Evolutionary conservation across 2,113 vertebrate genomes (phyloP).

Genomic region (Elanus axillaris): DNA sequence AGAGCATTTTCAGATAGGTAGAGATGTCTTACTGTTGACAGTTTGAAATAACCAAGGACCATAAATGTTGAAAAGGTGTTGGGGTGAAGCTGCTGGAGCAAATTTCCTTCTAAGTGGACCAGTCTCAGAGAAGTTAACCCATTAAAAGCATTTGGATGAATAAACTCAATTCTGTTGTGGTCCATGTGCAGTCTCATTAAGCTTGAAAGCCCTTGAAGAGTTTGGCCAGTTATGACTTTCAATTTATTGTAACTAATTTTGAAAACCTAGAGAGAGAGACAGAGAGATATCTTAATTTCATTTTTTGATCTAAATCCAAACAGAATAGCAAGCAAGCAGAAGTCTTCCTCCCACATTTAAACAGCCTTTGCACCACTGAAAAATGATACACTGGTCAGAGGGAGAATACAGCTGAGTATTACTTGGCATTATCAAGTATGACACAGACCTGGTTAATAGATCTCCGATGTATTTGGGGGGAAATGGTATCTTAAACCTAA

Average conservation of each 20-base stretch:
- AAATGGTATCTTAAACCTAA: neutral
- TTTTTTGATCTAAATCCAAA: neutral
- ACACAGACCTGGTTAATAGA: neutral
- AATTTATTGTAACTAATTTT: constrained; percentile 95
- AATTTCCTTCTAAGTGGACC: constrained; percentile 89
- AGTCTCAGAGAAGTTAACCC: constrained; percentile 84
- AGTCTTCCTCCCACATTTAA: neutral
- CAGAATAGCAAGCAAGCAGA: neutral
- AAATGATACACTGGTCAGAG: neutral
- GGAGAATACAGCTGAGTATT: neutral
- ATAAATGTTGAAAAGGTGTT: constrained; percentile 83
- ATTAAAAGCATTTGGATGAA: constrained; percentile 86
- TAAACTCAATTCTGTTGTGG: constrained; percentile 87
- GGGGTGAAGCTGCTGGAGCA: constrained; percentile 83
- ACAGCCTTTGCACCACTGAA: neutral
- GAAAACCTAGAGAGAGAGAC: constrained; percentile 75
- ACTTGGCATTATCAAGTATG: neutral
- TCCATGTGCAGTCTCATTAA: constrained; percentile 85
- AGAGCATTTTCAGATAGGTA: constrained; percentile 86
- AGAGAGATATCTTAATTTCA: neutral
- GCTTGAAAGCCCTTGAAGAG: constrained; percentile 79
- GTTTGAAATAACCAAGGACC: constrained; percentile 75
- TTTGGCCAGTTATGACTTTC: constrained; percentile 68
- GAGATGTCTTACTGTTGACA: constrained; percentile 86
- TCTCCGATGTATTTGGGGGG: neutral